Evolutionary conservation across 2,888 invertebrate species (phyloP).

Genomic region (Brachypterus glaber): DNA sequence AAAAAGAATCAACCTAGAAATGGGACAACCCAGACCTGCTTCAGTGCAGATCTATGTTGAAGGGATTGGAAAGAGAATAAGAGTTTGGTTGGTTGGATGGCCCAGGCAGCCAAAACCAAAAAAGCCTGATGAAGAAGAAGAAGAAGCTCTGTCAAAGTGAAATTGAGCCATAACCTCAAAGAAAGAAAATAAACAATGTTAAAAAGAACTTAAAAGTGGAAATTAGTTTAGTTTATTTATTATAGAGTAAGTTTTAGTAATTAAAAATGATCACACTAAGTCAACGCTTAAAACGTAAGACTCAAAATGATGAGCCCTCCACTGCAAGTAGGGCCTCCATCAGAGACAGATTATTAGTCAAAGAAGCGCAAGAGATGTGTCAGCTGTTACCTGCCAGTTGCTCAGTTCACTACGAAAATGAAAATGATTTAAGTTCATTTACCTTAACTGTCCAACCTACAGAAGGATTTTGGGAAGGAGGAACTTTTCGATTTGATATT

Average conservation of each 20-base stretch:
- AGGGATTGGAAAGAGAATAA: too few relatives aligned
- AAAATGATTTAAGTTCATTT: conserved; percentile 74
- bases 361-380: conserved; percentile 82
- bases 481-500: conserved; percentile 77
- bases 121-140: too few relatives aligned
- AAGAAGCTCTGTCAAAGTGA: too few relatives aligned
- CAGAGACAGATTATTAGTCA: conserved; percentile 67
- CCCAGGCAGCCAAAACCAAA: too few relatives aligned
- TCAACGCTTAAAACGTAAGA: conserved; percentile 55
- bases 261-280: conserved; percentile 59
- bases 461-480: conserved; percentile 82
- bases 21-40: too few relatives aligned
- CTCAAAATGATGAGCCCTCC: conserved; percentile 42
- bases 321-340: conserved; percentile 53
- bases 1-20: too few relatives aligned
- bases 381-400: conserved; percentile 74
- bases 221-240: conserved; percentile 8
- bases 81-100: too few relatives aligned
- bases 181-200: too few relatives aligned
- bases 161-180: too few relatives aligned
- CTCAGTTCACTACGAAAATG: conserved; percentile 70
- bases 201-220: too few relatives aligned
- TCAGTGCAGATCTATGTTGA: too few relatives aligned
- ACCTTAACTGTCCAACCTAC: conserved; percentile 67
- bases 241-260: conserved; percentile 4